Percentiles rank a stretch among this genome's conserved stretches.
Evolutionary conservation across 2,113 vertebrate species (phyloP).

Genomic region (Nesogale talazaci): DNA sequence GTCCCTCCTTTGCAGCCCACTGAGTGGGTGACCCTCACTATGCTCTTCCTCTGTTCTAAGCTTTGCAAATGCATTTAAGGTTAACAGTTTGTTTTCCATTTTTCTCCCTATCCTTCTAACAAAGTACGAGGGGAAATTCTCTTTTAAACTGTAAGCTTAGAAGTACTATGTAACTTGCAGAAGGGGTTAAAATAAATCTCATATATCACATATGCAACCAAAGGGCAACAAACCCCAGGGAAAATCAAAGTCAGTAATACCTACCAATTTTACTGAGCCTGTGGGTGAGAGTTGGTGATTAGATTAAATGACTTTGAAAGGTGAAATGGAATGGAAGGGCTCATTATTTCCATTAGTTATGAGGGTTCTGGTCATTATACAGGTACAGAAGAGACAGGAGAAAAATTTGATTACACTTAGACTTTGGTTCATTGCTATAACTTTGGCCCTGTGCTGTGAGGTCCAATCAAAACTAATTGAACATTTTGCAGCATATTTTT

Average conservation of each 20-base stretch:
- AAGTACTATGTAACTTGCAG: not conserved
- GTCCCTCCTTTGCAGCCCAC: not conserved
- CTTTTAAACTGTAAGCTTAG: slow-evolving; percentile 9
- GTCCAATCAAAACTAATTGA: too few species aligned
- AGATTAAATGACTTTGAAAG: slow-evolving; percentile 56
- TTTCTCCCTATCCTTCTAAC: not conserved
- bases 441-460: too few species aligned
- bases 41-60: not conserved
- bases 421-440: not conserved
- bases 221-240: slow-evolving; percentile 4
- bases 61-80: not conserved
- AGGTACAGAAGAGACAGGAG: not conserved
- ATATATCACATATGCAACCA: not conserved
- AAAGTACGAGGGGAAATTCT: not conserved
- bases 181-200: not conserved
- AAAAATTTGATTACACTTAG: not conserved
- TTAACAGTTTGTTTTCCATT: not conserved
- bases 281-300: slow-evolving; percentile 26
- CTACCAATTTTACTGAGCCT: slow-evolving; percentile 50
- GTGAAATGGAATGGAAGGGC: not conserved
- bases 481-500: too few species aligned
- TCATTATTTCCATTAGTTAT: slow-evolving; percentile 58
- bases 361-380: slow-evolving; percentile 35
- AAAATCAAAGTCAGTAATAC: slow-evolving; percentile 38
- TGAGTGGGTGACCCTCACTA: not conserved